phyloP scores from a whole-genome alignment of 2,888 invertebrate genomes.

The Tipula unca region DNA sequence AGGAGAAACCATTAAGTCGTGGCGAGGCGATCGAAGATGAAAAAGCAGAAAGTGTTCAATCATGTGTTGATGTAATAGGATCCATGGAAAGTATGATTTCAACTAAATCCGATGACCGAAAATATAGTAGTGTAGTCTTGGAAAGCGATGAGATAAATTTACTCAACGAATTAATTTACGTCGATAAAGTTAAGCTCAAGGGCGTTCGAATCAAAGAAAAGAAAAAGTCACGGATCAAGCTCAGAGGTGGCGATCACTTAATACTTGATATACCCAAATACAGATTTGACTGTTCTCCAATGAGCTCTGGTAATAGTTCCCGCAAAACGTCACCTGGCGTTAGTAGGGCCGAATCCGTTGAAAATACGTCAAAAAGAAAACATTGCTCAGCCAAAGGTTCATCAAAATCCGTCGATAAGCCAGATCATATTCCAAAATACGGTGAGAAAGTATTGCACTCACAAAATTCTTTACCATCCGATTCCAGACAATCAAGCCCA shows the following conservation, averaged over 20 bases:
- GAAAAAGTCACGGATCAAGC: constrained; percentile 39
- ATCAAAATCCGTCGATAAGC: constrained; percentile 39
- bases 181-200: constrained; percentile 41
- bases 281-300: constrained; percentile 40
- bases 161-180: constrained; percentile 45
- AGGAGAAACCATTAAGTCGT: constrained; percentile 48
- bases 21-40: constrained; percentile 46
- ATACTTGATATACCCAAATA: constrained; percentile 41
- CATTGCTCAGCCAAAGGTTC: constrained; percentile 27
- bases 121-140: constrained; percentile 43
- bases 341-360: constrained; percentile 40
- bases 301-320: constrained; percentile 41
- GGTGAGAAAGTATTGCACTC: constrained; percentile 42
- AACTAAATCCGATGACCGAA: constrained; percentile 33
- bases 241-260: constrained; percentile 40
- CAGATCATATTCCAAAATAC: constrained; percentile 40
- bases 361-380: constrained; percentile 30
- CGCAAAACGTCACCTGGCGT: constrained; percentile 41
- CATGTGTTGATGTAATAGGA: constrained; percentile 41
- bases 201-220: constrained; percentile 43
- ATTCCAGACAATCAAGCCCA: constrained; percentile 32
- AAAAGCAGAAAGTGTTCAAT: constrained; percentile 42
- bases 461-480: constrained; percentile 47
- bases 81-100: constrained; percentile 34
- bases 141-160: constrained; percentile 51